phyloP scores from a whole-genome alignment of 1,140 invertebrate species.

The Himalopsyche phryganea region DNA sequence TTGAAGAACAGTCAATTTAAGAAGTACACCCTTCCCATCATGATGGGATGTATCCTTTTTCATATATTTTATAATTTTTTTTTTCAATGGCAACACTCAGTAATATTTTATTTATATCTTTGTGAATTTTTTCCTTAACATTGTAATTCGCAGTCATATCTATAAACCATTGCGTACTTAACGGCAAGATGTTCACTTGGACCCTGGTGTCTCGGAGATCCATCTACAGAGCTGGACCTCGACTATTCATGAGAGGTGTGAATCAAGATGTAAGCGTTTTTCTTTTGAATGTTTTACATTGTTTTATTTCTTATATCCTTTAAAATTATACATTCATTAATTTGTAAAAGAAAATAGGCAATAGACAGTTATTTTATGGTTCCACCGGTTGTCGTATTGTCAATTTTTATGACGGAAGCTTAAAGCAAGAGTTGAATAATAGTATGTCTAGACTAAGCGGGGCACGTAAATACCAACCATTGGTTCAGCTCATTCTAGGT shows the following conservation, averaged over 20 bases:
- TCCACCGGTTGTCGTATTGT: too few relatives aligned
- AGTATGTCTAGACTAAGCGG: too few relatives aligned
- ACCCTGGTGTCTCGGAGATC: slow-evolving; percentile 83
- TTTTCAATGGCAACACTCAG: too few relatives aligned
- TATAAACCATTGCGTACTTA: slow-evolving; percentile 74
- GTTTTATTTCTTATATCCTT: too few relatives aligned
- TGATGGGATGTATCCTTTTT: slow-evolving; percentile 85
- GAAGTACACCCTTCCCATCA: slow-evolving; percentile 80
- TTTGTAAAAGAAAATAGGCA: too few relatives aligned
- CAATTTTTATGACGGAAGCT: too few relatives aligned
- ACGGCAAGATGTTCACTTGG: slow-evolving; percentile 80
- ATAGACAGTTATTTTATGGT: too few relatives aligned
- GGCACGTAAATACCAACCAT: too few relatives aligned
- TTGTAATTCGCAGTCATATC: slow-evolving; percentile 63
- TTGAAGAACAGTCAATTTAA: slow-evolving; percentile 65
- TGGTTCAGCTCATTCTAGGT: too few relatives aligned
- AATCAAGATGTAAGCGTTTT: slow-evolving; percentile 56
- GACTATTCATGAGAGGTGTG: slow-evolving; percentile 82
- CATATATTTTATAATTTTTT: not conserved
- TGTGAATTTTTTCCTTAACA: slow-evolving; percentile 39
- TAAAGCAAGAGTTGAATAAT: too few relatives aligned
- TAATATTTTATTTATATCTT: not conserved
- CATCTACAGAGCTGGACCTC: slow-evolving; percentile 75
- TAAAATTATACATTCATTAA: too few relatives aligned
- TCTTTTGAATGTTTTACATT: slow-evolving; percentile 36